Base-by-base conservation (phyloP, 2,797 vertebrate species). In the Chelidonichthys spinosus region DNA sequence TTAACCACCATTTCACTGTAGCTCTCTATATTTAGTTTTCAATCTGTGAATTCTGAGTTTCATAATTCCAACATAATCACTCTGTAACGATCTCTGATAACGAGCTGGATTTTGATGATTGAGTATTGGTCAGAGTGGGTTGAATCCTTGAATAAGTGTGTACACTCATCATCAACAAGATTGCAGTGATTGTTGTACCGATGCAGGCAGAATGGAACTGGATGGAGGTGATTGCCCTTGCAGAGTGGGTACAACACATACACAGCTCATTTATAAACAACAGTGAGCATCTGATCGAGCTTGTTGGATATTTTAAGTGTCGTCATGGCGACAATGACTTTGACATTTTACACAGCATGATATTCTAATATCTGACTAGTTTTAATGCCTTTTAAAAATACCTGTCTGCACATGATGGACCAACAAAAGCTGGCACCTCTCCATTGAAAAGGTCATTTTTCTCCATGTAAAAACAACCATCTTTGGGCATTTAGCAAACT, bases 81-180 rank as follows among this genome's bases (percentile, higher is more conserved):
- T 74, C 17, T 2, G 7, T 76, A 76, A 81, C 74, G 32, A 79
- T 85, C 61, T 74, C 63, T 66, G 54, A 63, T 82, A 84, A 86
- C 47, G 44, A 81, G 63, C 62, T 56, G 47, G 56, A 60, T 85
- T 86, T 83, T 58, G 32, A 69, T 83, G 68, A 82, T 81, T 83
- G 63, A 63, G 17, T 72, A 63, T 73, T 68, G 69, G 67, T 79
- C 54, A 72, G 74, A 84, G 69, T 46, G 74, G 73, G 4, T 78
- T 62, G 39, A 80, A 60, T 76, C 62, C 67, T 79, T 73, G 60
- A 54, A 72, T 75, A 61, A 83, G 59, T 72, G 63, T 33, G 15
- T 15, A 35, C 42, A 17, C 39, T 69, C 63, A 64, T 84, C 72
- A 66, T 50, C 56, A 78, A 71, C 49, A 81, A 71, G 69, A 62